Percentiles rank a stretch among this genome's conserved stretches.
These are phyloP conservation scores for Orientallactaga bullata DNA, from an alignment of 2,113 vertebrate species.

Conservation along the genomic window DNA sequence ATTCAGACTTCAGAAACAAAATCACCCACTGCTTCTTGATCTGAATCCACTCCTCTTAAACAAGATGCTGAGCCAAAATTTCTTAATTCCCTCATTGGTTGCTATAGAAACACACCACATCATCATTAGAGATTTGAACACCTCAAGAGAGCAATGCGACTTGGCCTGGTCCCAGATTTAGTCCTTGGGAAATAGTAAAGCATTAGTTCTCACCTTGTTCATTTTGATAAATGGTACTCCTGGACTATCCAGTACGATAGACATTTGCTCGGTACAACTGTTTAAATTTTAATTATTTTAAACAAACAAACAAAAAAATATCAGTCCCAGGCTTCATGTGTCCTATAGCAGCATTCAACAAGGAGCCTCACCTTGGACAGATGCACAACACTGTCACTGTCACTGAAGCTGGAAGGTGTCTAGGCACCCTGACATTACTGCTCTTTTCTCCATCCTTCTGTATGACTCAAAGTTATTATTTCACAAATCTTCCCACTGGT, in stretches of 20 bases:
- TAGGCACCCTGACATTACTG: background rate
- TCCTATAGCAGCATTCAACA: too few species aligned
- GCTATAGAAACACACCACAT: background rate
- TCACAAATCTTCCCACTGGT: background rate
- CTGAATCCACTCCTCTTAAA: background rate
- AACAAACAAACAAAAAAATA: background rate
- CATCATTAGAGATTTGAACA: background rate
- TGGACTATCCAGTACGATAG: background rate
- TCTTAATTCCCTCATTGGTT: background rate
- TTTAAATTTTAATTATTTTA: background rate
- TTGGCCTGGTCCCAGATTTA: background rate
- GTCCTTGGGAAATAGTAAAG: background rate
- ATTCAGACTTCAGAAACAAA: background rate
- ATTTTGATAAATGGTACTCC: background rate
- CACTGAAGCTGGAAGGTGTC: background rate
- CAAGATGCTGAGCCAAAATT: background rate
- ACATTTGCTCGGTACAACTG: background rate
- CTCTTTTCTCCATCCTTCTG: background rate
- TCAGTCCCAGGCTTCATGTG: background rate
- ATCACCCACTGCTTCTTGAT: background rate
- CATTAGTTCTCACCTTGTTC: background rate
- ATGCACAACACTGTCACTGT: too few species aligned
- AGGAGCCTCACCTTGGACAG: background rate
- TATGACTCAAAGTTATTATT: background rate
- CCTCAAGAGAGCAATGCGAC: background rate